A percentile compares a stretch with the other conserved stretches of the same genome.
Evolutionary conservation across 2,113 vertebrate species (phyloP).

Genomic region (Cryptoleucopteryx plumbea): DNA sequence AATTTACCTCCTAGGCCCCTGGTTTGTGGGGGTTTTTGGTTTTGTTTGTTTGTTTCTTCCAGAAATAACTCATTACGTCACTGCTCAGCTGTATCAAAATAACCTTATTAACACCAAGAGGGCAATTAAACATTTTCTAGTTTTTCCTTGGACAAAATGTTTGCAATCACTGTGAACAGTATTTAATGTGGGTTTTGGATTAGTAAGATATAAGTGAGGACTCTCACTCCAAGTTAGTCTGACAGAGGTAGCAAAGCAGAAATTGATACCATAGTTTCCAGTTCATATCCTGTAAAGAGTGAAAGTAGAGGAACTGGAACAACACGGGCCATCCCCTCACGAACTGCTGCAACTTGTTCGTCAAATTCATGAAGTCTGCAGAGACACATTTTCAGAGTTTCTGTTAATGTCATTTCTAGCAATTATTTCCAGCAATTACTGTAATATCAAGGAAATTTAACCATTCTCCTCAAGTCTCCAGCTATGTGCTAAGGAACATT

Average conservation of each 20-base stretch:
- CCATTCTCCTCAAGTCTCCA: neutral
- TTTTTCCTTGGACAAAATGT: neutral
- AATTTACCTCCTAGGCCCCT: neutral
- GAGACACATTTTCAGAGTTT: neutral
- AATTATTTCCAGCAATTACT: neutral
- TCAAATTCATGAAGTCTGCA: constrained; percentile 96
- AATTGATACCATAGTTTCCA: constrained; percentile 92
- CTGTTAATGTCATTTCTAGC: neutral
- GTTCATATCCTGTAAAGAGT: constrained; percentile 95
- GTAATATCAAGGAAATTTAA: neutral
- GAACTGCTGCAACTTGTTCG: constrained; percentile 94
- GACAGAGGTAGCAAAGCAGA: neutral
- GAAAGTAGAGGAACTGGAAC: constrained; percentile 95
- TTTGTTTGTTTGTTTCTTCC: neutral
- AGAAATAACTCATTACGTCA: neutral
- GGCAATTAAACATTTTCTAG: neutral
- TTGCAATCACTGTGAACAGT: neutral
- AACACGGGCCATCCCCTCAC: constrained; percentile 97
- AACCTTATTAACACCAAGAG: neutral
- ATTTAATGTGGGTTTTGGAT: neutral
- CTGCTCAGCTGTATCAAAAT: neutral
- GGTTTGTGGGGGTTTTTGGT: neutral
- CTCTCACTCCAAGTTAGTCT: neutral
- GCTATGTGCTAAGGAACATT: neutral
- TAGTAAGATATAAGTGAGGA: neutral